Base-by-base conservation (phyloP, 2,888 invertebrate genomes). In the Spodoptera picta region DNA sequence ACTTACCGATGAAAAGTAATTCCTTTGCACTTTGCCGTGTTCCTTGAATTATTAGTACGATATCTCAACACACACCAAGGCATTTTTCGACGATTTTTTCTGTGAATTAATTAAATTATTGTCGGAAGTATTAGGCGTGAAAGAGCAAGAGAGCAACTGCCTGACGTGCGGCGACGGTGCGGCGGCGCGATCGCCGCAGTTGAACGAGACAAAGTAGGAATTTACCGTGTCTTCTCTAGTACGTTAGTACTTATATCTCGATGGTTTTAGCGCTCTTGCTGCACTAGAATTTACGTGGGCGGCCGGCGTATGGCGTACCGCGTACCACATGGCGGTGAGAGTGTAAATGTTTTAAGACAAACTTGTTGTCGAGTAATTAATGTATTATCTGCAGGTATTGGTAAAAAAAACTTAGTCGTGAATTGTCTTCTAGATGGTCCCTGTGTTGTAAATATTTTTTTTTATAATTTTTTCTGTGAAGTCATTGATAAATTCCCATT, bases 1-100 rank as follows among this genome's bases (percentile, higher is more conserved):
- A 59, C 59, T 59, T 49, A 52, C 59, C 59, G 51, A 51, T 59
- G 59, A 45, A 59, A 59, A 59, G 59, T 59, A 44, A 51, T 59
- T 59, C 59, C 59, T 59, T 59, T 59, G 51, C 51, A 51, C 51
- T 59, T 59, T 45, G 51, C 51, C 59, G 59, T 51, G 44, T 59
- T 59, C 36, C 45, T 51, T 59, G 59, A 59, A 51, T 59, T 51
- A 59, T 59, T 59, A 44, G 59, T 59, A 51, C 49, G 48, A 57
- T 57, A 57, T 47, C 57, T 44, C 46, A 57, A 57, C 57, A 49
- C 48, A 57, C 57, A 51, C 51, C 23, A 27, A 27, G 51, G 51
- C 51, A 60, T 60, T 52, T 53, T 53, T 60, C 36, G 52, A 46
- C 31, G 24, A 46, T 53, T 54, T 54, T 54, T 54, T 45, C 45